Base-by-base conservation (phyloP, 2,113 vertebrate genomes). In the Hippocampus guttulatus region DNA sequence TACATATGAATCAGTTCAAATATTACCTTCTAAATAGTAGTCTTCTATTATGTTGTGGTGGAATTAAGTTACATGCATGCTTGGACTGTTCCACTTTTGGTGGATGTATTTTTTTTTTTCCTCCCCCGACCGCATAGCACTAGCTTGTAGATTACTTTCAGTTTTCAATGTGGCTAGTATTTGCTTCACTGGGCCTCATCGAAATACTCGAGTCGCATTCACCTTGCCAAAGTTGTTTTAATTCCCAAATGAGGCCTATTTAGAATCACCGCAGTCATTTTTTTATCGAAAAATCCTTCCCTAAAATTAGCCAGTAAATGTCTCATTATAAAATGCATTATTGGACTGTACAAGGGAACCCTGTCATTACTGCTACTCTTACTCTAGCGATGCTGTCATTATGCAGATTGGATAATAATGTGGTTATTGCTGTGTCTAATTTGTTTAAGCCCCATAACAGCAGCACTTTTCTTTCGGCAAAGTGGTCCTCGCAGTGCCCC, bases 321-420 rank as follows among this genome's bases (percentile, higher is more conserved):
- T 72, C 51, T 79, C 45, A 64, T 70, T 66, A 68, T 73, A 40
- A 75, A 81, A 77, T 83, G 70, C 45, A 33, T 64, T 23, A 64
- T 43, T 64, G 21, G 68, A 70, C 41, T 15, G 62, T 18, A 70
- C n/a, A 41, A 41, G 49, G 64, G 21, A 64, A 68, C 20, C 23
- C 68, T 67, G 60, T 30, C 68, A 58, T 70, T 78, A 63, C 69
- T 77, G 77, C 84, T 79, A 68, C 78, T 76, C 38, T 78, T 78
- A 64, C n/a, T 64, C 54, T 1, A 74, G 60, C 79, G 64, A 65
- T 70, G 64, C 71, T 63, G 68, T 81, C 67, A 85, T 73, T 79
- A 69, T n/a, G 18, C 49, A 70, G 64, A 89, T 80, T 86, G 69
- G 79, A 85, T 86, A 79, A 85, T 81, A 40, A 79, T 4, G 21